Percentiles rank a stretch among this genome's conserved stretches.
phyloP scores from a whole-genome alignment of 2,797 vertebrate genomes.

The Enteromius afrohamiltoni region DNA sequence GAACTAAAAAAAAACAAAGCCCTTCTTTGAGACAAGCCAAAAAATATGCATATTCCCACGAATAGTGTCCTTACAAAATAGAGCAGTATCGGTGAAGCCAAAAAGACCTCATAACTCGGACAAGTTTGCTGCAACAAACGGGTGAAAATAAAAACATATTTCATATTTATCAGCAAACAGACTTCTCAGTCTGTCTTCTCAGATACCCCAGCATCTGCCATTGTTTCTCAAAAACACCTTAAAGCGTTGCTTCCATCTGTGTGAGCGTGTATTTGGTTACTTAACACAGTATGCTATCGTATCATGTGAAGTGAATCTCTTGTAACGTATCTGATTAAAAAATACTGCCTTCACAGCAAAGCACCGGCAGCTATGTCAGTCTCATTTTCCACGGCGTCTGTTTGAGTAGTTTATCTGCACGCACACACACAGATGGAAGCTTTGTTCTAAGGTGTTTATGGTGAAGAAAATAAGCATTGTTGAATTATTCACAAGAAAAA shows the following conservation, averaged over 20 bases:
- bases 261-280: constrained; percentile 22
- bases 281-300: constrained; percentile 19
- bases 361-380: constrained; percentile 25
- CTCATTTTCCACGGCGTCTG: background rate
- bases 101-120: background rate
- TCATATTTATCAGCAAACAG: background rate
- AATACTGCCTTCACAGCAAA: constrained; percentile 23
- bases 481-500: constrained; percentile 29
- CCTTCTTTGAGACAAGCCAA: constrained; percentile 32
- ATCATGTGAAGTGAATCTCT: constrained; percentile 21
- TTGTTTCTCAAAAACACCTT: constrained; percentile 23
- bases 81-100: background rate
- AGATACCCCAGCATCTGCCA: constrained; percentile 13
- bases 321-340: constrained; percentile 31
- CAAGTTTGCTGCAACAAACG: background rate
- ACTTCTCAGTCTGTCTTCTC: background rate
- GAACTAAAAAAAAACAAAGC: constrained; percentile 40
- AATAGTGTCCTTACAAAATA: constrained; percentile 13
- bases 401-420: background rate
- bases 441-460: constrained; percentile 31
- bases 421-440: constrained; percentile 47
- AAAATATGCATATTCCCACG: constrained; percentile 24
- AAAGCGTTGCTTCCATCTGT: constrained; percentile 36
- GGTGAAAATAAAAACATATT: background rate
- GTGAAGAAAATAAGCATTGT: constrained; percentile 24